Percentiles rank a stretch among this genome's conserved stretches.
Evolutionary conservation across 2,888 invertebrate genomes (phyloP).

Genomic region (Drosophila anomelani): DNA sequence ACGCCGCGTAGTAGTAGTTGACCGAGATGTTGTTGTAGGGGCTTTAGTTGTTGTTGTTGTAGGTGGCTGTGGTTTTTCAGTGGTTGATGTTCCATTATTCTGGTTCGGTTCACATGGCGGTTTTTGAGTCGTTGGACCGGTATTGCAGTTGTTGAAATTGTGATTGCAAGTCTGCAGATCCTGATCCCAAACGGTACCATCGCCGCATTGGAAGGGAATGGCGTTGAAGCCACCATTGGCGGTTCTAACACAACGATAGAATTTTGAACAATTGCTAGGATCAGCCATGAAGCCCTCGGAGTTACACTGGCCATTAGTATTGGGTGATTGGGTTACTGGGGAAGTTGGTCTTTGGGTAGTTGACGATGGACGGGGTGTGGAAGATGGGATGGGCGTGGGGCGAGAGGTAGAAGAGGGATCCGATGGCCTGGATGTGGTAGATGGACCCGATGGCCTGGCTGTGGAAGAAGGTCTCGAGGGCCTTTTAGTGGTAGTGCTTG

Average conservation of each 20-base stretch:
- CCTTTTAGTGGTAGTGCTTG: not conserved
- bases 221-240: conserved; percentile 87
- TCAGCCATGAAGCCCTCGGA: conserved; percentile 85
- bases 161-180: conserved; percentile 83
- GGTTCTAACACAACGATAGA: conserved; percentile 89
- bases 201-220: conserved; percentile 88
- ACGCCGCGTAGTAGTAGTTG: not conserved
- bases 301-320: conserved; percentile 78
- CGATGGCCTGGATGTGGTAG: conserved; percentile 7
- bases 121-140: conserved; percentile 25
- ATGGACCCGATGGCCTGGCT: conserved; percentile 2
- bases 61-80: conserved; percentile 19
- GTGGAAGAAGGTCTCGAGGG: conserved; percentile 40
- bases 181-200: conserved; percentile 88
- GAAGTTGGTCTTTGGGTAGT: conserved; percentile 38
- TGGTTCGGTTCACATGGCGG: conserved; percentile 53
- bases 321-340: conserved; percentile 44
- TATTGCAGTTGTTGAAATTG: conserved; percentile 76
- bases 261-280: conserved; percentile 87
- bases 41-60: conserved; percentile 19
- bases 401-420: conserved; percentile 35
- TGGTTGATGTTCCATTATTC: conserved; percentile 28
- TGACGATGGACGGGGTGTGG: conserved; percentile 17
- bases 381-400: conserved; percentile 22
- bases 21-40: conserved; percentile 21